Conservation (phyloP, 2,888 invertebrate species). For the Synergus itoensis region DNA sequence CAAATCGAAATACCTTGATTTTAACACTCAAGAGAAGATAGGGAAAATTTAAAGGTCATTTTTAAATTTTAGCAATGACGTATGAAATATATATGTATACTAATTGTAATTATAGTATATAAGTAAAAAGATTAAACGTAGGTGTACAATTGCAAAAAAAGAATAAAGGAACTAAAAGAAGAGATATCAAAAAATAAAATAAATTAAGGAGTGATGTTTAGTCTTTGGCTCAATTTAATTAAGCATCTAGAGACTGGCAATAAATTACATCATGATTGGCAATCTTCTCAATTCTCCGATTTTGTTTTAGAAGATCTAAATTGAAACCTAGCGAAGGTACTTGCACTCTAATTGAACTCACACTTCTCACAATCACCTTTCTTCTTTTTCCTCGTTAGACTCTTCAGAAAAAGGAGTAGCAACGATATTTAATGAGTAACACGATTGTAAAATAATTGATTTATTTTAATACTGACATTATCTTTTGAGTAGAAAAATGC, state of each 20-base stretch:
- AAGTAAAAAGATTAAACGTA: too few species aligned
- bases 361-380: constrained; percentile 61
- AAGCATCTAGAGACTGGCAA: background rate
- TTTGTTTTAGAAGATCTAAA: background rate
- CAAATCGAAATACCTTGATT: background rate
- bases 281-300: background rate
- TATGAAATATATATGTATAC: too few species aligned
- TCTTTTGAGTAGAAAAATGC: background rate
- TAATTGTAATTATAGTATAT: too few species aligned
- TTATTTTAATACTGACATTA: background rate
- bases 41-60: background rate
- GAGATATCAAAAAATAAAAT: background rate
- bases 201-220: background rate
- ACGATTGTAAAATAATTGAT: background rate
- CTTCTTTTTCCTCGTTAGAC: constrained; percentile 62
- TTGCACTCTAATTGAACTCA: constrained; percentile 61
- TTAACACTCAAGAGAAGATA: background rate
- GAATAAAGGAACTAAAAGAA: background rate
- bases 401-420: constrained; percentile 60
- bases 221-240: background rate
- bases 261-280: background rate
- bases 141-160: background rate
- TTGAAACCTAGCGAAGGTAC: constrained; percentile 52
- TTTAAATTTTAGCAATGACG: too few species aligned
- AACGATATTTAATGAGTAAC: background rate